These are phyloP conservation scores for Alexandromys fortis DNA, from an alignment of 2,113 vertebrate species.

Conservation along the genomic window DNA sequence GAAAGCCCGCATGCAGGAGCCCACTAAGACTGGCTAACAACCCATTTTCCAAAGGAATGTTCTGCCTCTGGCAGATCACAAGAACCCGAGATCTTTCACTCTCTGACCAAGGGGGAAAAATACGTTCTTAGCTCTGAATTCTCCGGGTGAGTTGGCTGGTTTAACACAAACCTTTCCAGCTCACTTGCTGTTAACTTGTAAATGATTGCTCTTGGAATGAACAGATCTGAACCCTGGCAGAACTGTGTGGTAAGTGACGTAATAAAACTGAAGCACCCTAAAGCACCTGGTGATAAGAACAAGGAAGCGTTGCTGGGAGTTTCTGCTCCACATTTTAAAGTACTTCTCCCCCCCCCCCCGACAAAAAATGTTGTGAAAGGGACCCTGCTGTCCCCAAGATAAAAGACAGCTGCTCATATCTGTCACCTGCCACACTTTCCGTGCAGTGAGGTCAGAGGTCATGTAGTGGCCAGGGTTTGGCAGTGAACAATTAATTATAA, in stretches of 20 bases:
- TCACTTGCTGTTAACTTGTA: constrained; percentile 40
- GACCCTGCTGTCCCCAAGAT: background rate
- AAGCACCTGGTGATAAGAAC: background rate
- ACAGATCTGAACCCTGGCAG: background rate
- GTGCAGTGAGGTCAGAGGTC: background rate
- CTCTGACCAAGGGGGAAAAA: background rate
- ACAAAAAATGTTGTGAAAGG: background rate
- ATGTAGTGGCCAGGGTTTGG: background rate
- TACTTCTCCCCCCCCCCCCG: background rate
- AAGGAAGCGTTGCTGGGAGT: background rate
- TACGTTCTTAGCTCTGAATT: constrained; percentile 42
- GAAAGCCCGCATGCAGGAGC: background rate
- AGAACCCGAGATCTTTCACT: background rate
- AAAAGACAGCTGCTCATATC: background rate
- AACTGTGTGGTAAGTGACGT: background rate
- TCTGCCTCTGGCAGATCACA: background rate
- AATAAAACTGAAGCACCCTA: background rate
- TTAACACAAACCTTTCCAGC: background rate
- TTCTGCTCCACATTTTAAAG: background rate
- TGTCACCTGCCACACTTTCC: background rate
- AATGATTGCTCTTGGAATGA: constrained; percentile 30
- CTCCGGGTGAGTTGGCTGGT: background rate
- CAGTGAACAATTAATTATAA: background rate
- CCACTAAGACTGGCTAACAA: background rate
- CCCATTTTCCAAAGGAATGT: constrained; percentile 32